phyloP scores from a whole-genome alignment of 2,888 invertebrate genomes.

The Andrena flavipes region DNA sequence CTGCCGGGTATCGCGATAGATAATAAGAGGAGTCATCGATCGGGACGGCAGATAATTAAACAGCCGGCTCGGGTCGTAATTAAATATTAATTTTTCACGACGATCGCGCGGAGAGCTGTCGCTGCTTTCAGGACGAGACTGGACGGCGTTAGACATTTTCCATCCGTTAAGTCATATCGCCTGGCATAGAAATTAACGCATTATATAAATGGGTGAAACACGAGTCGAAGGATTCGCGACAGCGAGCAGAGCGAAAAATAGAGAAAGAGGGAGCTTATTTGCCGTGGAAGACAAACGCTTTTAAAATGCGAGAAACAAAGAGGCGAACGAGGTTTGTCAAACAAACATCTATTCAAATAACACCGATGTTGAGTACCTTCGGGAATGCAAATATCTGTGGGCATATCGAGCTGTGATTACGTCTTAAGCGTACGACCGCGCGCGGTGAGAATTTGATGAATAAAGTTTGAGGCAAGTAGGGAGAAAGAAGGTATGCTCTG shows the following conservation, averaged over 20 bases:
- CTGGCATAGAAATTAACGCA: conserved; percentile 69
- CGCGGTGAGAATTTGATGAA: background rate
- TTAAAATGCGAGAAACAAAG: conserved; percentile 6
- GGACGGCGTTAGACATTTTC: conserved; percentile 49
- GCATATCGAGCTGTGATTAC: conserved; percentile 11
- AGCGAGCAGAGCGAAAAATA: background rate
- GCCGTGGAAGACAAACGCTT: conserved; percentile 46
- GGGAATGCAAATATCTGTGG: background rate
- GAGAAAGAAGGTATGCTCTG: background rate
- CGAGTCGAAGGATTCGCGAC: conserved; percentile 7
- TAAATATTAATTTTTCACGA: conserved; percentile 28
- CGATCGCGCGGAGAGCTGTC: background rate
- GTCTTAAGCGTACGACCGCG: background rate
- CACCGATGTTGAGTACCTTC: background rate
- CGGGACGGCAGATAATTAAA: conserved; percentile 35
- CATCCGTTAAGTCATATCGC: conserved; percentile 46
- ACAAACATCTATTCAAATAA: conserved; percentile 26
- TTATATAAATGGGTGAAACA: conserved; percentile 51
- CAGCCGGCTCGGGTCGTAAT: conserved; percentile 25
- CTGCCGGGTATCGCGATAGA: conserved; percentile 5
- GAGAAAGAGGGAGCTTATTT: background rate
- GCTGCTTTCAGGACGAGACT: background rate
- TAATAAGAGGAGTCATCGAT: conserved; percentile 23
- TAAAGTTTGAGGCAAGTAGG: background rate
- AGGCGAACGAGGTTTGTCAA: conserved; percentile 24